Evolutionary conservation across 2,113 vertebrate genomes (phyloP), one percentile per base, ranked within the genome.

Genomic region (Coptodon rendalli): DNA sequence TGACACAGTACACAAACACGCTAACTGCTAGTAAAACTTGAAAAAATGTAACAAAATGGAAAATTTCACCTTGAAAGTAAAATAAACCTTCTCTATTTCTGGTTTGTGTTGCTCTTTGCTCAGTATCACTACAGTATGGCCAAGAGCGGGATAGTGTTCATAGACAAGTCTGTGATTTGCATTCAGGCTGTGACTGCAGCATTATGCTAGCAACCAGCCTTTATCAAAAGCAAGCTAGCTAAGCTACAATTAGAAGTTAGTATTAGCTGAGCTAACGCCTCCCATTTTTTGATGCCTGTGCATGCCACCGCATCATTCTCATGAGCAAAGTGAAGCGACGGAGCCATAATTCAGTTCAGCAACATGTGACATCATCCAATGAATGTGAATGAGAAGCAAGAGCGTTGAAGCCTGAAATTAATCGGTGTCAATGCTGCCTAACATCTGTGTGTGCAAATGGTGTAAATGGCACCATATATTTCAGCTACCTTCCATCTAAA

Each of bases 41-140:
- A n/a, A 66, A 57, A 63, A 36, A 63, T 63, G 2, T 12, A 0
- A 36, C 31, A 63, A 36, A 12, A 66, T 66, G 31, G 4, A 66
- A 66, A 66, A 0, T 66, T 66, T 66, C 9, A 66, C 61, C 10
- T 66, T n/a, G 31, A 66, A 66, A 66, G 6, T 7, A 36, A 66
- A 66, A 66, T 0, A 12, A 66, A 66, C 61, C 61, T 19, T n/a
- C 29, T 63, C 31, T 2, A 36, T 63, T 63, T 36, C 61, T n/a
- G 31, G 61, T 66, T 66, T 66, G 31, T 36, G 61, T 12, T 66
- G 0, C 34, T 66, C 61, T 38, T 66, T 22, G 31, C 61, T 66
- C 34, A 38, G 61, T 13, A 66, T 38, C 61, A 22, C 61, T 0
- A 66, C 61, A 0, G 34, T 38, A 66, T 34, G 34, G 34, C 61